Evolutionary conservation across 2,888 invertebrate genomes (phyloP).

Genomic region (Didymodactylos carnosus): DNA sequence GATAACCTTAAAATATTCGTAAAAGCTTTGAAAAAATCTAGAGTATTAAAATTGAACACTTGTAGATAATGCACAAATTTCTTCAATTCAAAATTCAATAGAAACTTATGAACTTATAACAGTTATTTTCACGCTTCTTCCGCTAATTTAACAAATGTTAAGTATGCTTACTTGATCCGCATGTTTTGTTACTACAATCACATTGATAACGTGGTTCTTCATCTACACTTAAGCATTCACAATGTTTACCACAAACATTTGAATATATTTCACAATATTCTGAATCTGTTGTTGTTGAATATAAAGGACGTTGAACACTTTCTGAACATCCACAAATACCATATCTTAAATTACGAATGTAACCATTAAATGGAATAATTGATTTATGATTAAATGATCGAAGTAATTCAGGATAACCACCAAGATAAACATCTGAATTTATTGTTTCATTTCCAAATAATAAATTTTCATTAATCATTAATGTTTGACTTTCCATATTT

Average conservation of each 20-base stretch:
- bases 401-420: not conserved
- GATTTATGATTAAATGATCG: not conserved
- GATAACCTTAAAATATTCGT: too few relatives aligned
- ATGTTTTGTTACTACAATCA: not conserved
- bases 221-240: not conserved
- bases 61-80: too few relatives aligned
- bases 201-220: slow-evolving; percentile 1
- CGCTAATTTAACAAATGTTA: too few relatives aligned
- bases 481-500: not conserved
- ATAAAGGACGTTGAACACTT: not conserved
- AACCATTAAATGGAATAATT: not conserved
- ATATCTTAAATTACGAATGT: not conserved
- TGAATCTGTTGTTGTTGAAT: not conserved
- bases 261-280: not conserved
- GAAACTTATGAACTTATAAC: too few relatives aligned
- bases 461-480: not conserved
- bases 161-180: too few relatives aligned
- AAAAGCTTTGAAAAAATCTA: too few relatives aligned
- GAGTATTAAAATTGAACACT: too few relatives aligned
- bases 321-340: not conserved
- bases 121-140: too few relatives aligned
- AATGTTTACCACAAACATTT: not conserved
- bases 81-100: too few relatives aligned
- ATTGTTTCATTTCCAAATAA: not conserved
- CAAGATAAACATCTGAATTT: not conserved